Percentiles rank a stretch among this genome's conserved stretches.
Conservation (phyloP, 1,140 invertebrate species). For the Meloidogyne floridensis region DNA sequence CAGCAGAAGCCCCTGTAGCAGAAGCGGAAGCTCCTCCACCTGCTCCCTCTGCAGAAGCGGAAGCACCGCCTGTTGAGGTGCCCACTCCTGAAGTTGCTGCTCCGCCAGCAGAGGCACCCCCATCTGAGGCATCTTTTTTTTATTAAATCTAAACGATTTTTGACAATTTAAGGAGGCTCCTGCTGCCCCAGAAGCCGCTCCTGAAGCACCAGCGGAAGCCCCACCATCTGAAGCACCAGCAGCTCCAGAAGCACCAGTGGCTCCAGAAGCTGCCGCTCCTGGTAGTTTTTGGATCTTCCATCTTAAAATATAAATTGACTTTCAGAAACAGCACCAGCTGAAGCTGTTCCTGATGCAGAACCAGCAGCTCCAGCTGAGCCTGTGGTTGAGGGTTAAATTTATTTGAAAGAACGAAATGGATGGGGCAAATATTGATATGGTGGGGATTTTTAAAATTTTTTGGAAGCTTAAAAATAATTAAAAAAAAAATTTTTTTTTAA, state of each 20-base stretch:
- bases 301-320: background rate
- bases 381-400: background rate
- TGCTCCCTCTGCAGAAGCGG: background rate
- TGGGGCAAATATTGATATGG: background rate
- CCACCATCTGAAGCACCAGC: background rate
- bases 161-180: constrained; percentile 7
- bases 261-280: background rate
- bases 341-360: background rate
- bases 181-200: background rate
- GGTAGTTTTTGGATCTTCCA: background rate
- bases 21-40: background rate
- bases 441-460: background rate
- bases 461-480: too few relatives aligned
- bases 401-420: background rate
- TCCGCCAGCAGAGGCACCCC: constrained; percentile 5
- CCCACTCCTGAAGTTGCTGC: background rate
- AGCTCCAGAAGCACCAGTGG: background rate
- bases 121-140: background rate
- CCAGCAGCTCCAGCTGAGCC: background rate
- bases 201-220: background rate
- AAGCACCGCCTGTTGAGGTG: background rate
- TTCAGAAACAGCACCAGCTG: background rate
- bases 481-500: background rate
- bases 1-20: background rate
- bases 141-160: background rate